Evolutionary conservation across 2,113 vertebrate species (phyloP).

Genomic region (Oryzias javanicus): DNA sequence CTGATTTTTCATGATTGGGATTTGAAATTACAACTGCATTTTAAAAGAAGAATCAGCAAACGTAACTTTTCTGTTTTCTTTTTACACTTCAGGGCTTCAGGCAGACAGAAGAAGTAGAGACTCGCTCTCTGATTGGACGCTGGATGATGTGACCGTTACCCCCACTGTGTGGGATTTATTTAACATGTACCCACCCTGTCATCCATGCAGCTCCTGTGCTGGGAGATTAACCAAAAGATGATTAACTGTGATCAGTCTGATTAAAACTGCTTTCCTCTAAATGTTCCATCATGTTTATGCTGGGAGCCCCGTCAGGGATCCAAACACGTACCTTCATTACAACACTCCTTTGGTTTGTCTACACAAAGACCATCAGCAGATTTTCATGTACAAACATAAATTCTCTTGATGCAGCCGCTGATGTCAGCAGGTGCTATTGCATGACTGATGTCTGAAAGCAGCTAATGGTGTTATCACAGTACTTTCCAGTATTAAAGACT

Average conservation of each 20-base stretch:
- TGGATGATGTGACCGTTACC: too few relatives aligned
- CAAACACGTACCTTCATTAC: background rate
- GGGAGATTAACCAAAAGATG: constrained; percentile 36
- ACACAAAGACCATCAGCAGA: background rate
- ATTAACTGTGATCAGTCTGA: constrained; percentile 38
- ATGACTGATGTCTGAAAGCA: too few relatives aligned
- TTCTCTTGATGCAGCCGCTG: background rate
- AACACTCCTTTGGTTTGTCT: background rate
- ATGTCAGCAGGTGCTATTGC: background rate
- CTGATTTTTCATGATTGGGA: too few relatives aligned
- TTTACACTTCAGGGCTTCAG: too few relatives aligned
- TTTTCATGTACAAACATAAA: background rate
- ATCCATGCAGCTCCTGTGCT: constrained; percentile 5
- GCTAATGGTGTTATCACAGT: too few relatives aligned
- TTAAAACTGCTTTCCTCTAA: constrained; percentile 33
- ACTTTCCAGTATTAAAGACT: too few relatives aligned
- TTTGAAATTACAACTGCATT: too few relatives aligned
- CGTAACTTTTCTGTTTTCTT: too few relatives aligned
- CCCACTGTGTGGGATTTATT: too few relatives aligned
- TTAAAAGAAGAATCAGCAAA: too few relatives aligned
- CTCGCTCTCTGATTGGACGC: too few relatives aligned
- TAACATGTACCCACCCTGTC: background rate
- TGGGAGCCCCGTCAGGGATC: background rate
- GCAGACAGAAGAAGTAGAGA: too few relatives aligned
- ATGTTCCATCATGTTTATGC: constrained; percentile 16